phyloP scores from a whole-genome alignment of 2,888 invertebrate species.

The Rhodophaea formosa region DNA sequence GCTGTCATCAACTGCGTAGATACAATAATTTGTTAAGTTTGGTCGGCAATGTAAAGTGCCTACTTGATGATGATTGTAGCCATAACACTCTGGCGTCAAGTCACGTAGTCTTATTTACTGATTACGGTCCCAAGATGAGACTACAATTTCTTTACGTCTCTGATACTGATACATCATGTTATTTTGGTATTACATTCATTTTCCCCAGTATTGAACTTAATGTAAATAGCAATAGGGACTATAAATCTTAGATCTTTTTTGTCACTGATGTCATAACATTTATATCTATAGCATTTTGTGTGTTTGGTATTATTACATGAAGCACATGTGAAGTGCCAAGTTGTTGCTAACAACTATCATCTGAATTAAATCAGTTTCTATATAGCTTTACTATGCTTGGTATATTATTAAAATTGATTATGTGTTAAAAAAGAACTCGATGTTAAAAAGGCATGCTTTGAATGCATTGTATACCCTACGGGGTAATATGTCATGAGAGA shows the following conservation, averaged over 20 bases:
- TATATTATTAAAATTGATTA: too few species aligned
- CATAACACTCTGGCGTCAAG: constrained; percentile 17
- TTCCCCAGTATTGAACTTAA: constrained; percentile 8
- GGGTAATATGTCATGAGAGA: too few species aligned
- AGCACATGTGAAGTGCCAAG: constrained; percentile 1
- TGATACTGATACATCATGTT: neutral
- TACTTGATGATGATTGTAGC: constrained; percentile 17
- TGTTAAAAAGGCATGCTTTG: too few species aligned
- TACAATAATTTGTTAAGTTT: neutral
- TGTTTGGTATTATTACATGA: neutral
- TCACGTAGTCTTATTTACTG: constrained; percentile 18
- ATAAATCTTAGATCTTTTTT: constrained; percentile 5
- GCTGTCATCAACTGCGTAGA: neutral
- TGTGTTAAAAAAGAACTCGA: too few species aligned
- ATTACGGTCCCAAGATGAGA: constrained; percentile 14
- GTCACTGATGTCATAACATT: constrained; percentile 14
- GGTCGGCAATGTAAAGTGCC: neutral
- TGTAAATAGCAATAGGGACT: neutral
- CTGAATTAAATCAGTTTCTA: neutral
- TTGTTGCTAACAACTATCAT: neutral
- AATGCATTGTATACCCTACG: too few species aligned
- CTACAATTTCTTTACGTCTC: neutral
- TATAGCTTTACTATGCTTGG: too few species aligned
- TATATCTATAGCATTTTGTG: constrained; percentile 1
- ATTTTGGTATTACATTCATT: neutral